phyloP scores from a whole-genome alignment of 1,140 invertebrate genomes.

The Penaeus chinensis region DNA sequence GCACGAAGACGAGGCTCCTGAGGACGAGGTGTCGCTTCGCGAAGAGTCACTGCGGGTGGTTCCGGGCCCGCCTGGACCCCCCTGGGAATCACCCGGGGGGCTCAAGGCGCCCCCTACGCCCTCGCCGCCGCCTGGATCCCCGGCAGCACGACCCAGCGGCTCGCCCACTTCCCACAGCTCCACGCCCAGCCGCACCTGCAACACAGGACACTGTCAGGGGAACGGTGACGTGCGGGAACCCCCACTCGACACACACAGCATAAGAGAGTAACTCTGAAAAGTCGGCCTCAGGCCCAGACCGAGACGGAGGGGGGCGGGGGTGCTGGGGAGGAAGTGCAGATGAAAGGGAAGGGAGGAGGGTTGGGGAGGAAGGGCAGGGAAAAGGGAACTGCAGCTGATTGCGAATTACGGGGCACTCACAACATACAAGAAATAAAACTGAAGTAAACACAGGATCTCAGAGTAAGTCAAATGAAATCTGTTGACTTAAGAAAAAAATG shows the following conservation, averaged over 20 bases:
- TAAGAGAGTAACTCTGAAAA: too few species aligned
- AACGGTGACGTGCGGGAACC: background rate
- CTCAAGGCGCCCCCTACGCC: slow-evolving; percentile 46
- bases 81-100: slow-evolving; percentile 43
- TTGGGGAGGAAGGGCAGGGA: too few species aligned
- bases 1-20: slow-evolving; percentile 37
- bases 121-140: slow-evolving; percentile 25
- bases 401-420: too few species aligned
- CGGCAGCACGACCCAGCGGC: slow-evolving; percentile 31
- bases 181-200: slow-evolving; percentile 60
- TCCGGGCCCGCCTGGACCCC: slow-evolving; percentile 50
- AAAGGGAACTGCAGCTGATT: too few species aligned
- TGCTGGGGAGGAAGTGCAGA: too few species aligned
- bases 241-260: background rate
- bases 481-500: too few species aligned
- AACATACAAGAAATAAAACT: too few species aligned
- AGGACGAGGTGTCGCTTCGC: slow-evolving; percentile 47
- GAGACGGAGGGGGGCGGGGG: too few species aligned
- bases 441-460: too few species aligned
- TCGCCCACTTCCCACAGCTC: slow-evolving; percentile 62
- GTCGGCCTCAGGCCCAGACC: too few species aligned
- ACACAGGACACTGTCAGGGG: background rate
- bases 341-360: too few species aligned
- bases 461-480: too few species aligned
- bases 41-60: slow-evolving; percentile 51